Evolutionary conservation across 2,888 invertebrate genomes (phyloP).

Genomic region (Bugula neritina): DNA sequence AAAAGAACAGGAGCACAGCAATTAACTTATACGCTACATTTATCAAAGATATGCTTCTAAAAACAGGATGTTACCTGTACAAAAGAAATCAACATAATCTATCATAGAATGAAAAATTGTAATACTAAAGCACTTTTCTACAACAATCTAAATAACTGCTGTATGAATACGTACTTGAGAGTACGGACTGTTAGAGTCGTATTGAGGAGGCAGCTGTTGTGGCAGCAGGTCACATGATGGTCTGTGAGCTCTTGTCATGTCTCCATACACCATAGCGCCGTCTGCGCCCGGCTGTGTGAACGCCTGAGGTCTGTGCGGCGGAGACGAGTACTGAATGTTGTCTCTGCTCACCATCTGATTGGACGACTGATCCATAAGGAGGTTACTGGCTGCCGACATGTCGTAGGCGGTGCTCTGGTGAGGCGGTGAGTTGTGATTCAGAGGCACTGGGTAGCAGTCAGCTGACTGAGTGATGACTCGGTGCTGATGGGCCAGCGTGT

Average conservation of each 20-base stretch:
- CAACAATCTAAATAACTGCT: too few species aligned
- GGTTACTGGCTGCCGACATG: slow-evolving; percentile 6
- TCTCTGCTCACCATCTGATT: slow-evolving; percentile 1
- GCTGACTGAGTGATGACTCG: slow-evolving; percentile 6
- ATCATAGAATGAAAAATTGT: too few species aligned
- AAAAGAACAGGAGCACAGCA: too few species aligned
- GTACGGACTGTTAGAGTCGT: slow-evolving; percentile 21
- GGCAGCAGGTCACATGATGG: background rate
- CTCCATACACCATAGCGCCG: background rate
- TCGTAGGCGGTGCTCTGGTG: slow-evolving; percentile 17
- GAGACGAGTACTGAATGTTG: background rate
- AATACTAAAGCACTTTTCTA: too few species aligned
- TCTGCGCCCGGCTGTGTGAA: background rate
- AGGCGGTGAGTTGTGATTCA: background rate
- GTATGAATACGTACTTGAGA: background rate
- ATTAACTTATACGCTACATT: too few species aligned
- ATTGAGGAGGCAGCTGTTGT: background rate
- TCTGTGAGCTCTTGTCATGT: background rate
- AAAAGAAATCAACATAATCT: too few species aligned
- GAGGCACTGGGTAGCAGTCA: background rate
- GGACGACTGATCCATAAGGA: background rate
- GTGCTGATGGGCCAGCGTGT: slow-evolving; percentile 20
- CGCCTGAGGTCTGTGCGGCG: background rate
- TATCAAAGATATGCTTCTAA: too few species aligned
- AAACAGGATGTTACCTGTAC: too few species aligned